Conservation (phyloP, 2,797 vertebrate species). For the Melanogrammus aeglefinus region DNA sequence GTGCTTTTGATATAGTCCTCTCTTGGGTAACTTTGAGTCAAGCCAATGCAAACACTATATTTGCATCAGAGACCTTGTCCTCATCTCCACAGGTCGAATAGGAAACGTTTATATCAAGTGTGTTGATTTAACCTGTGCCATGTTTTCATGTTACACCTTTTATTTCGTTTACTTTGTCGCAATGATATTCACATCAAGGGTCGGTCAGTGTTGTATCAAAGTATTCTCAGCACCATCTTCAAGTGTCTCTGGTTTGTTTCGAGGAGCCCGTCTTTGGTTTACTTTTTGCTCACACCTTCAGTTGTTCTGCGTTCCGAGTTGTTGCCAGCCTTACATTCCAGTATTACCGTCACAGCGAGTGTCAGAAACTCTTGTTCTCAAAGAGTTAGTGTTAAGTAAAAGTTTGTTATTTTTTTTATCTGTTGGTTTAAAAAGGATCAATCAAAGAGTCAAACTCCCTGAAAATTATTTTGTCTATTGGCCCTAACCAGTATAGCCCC, state of each 20-base stretch:
- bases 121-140: constrained; percentile 51
- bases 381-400: background rate
- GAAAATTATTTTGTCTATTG: constrained; percentile 8
- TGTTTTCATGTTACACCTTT: constrained; percentile 42
- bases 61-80: constrained; percentile 50
- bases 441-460: background rate
- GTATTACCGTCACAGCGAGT: background rate
- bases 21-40: constrained; percentile 34
- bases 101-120: constrained; percentile 46
- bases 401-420: constrained; percentile 1
- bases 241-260: background rate
- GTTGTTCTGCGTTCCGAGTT: constrained; percentile 12
- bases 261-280: background rate
- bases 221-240: background rate
- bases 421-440: constrained; percentile 2
- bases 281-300: constrained; percentile 17
- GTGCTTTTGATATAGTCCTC: constrained; percentile 53
- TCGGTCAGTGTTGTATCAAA: constrained; percentile 16
- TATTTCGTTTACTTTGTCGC: constrained; percentile 31
- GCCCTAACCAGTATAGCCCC: background rate
- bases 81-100: constrained; percentile 48
- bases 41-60: constrained; percentile 41
- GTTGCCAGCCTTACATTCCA: constrained; percentile 22
- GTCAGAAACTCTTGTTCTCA: constrained; percentile 7
- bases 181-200: constrained; percentile 22